Percentiles rank a stretch among this genome's conserved stretches.
These are phyloP conservation scores for Halcyon smyrnensis DNA, from an alignment of 2,797 vertebrate genomes.

Conservation along the genomic window DNA sequence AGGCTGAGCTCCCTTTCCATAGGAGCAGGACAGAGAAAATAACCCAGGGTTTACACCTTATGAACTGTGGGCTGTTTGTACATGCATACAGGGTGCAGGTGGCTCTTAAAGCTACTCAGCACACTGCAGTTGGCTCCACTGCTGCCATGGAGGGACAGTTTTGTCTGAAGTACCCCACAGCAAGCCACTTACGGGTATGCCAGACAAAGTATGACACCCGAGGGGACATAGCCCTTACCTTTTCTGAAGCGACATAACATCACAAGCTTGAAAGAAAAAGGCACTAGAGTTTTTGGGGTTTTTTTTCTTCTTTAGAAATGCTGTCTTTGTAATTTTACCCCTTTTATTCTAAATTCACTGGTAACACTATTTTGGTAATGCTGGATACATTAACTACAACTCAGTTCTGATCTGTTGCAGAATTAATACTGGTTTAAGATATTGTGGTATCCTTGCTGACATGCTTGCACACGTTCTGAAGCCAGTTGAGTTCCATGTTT, in stretches of 20 bases:
- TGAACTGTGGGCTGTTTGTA: neutral
- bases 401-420: neutral
- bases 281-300: conserved; percentile 61
- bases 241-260: neutral
- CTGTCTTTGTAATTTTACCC: conserved; percentile 48
- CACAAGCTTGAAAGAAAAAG: conserved; percentile 69
- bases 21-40: neutral
- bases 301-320: conserved; percentile 53
- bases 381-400: neutral
- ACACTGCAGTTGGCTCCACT: neutral
- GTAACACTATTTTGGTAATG: conserved; percentile 22
- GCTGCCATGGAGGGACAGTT: neutral
- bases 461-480: neutral
- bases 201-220: neutral
- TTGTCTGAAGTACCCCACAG: neutral
- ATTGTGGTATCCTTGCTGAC: neutral
- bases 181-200: neutral
- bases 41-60: neutral
- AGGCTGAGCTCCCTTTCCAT: neutral
- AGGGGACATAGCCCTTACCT: conserved; percentile 44
- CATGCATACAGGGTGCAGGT: neutral
- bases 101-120: neutral
- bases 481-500: neutral
- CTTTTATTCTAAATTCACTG: neutral
- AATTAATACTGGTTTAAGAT: neutral